These are phyloP conservation scores for Callaeas wilsoni DNA, from an alignment of 2,113 vertebrate genomes.

Conservation along the genomic window DNA sequence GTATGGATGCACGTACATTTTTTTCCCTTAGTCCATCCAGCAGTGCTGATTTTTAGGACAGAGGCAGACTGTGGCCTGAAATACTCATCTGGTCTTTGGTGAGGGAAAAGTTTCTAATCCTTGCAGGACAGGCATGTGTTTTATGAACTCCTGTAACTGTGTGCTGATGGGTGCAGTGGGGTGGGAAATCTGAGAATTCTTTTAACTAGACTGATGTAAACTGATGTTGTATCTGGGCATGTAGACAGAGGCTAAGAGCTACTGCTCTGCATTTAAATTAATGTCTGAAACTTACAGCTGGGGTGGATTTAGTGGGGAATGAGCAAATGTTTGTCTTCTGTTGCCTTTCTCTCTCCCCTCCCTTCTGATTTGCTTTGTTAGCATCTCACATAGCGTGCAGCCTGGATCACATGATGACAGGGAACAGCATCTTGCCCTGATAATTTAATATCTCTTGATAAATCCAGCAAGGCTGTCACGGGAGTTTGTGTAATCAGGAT, in stretches of 20 bases:
- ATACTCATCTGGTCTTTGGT: not conserved
- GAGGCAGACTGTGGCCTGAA: not conserved
- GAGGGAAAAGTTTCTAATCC: not conserved
- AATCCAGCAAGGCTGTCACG: not conserved
- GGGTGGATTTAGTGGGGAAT: not conserved
- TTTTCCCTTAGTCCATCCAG: not conserved
- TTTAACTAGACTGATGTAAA: not conserved
- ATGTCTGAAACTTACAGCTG: not conserved
- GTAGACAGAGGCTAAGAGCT: not conserved
- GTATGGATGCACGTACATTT: not conserved
- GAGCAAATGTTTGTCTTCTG: not conserved
- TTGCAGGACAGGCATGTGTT: not conserved
- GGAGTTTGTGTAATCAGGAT: not conserved
- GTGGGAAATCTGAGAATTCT: not conserved
- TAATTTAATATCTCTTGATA: constrained; percentile 50
- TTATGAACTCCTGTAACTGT: not conserved
- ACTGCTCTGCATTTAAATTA: not conserved
- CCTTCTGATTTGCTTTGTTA: not conserved
- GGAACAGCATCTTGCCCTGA: constrained; percentile 24
- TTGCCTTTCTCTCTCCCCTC: not conserved
- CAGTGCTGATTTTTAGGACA: not conserved
- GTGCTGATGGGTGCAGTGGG: not conserved
- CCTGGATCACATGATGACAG: not conserved
- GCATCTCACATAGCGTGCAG: not conserved
- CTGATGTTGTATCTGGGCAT: not conserved